Evolutionary conservation across 2,888 invertebrate species (phyloP).

Genomic region (Furcula furcula): DNA sequence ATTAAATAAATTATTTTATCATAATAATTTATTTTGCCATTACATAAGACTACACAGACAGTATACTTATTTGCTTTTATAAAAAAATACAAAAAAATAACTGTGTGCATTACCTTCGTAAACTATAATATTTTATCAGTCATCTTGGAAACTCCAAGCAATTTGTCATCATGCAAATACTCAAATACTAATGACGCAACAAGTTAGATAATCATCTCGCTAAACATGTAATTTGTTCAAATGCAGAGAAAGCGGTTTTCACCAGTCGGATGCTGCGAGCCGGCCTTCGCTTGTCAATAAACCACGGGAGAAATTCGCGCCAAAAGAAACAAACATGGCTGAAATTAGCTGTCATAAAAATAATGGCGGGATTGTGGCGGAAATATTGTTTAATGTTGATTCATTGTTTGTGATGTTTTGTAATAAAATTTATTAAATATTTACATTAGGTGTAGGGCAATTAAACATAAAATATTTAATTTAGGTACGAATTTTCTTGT

Average conservation of each 20-base stretch:
- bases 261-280: constrained; percentile 39
- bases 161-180: neutral
- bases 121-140: neutral
- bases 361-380: neutral
- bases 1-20: no score
- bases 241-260: constrained; percentile 32
- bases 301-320: constrained; percentile 1
- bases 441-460: no score
- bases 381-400: neutral
- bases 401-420: neutral
- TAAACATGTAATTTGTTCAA: constrained; percentile 30
- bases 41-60: no score
- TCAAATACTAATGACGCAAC: constrained; percentile 17
- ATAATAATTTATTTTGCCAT: no score
- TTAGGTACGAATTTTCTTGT: no score
- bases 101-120: no score
- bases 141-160: neutral
- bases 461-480: no score
- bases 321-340: neutral
- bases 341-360: neutral
- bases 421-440: no score
- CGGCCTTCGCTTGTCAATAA: constrained; percentile 13
- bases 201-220: constrained; percentile 29
- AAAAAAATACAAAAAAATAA: no score
- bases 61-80: no score